A percentile compares a stretch with the other conserved stretches of the same genome.
Evolutionary conservation across 2,797 vertebrate genomes (phyloP).

Genomic region (Schizopygopsis malacanthus): DNA sequence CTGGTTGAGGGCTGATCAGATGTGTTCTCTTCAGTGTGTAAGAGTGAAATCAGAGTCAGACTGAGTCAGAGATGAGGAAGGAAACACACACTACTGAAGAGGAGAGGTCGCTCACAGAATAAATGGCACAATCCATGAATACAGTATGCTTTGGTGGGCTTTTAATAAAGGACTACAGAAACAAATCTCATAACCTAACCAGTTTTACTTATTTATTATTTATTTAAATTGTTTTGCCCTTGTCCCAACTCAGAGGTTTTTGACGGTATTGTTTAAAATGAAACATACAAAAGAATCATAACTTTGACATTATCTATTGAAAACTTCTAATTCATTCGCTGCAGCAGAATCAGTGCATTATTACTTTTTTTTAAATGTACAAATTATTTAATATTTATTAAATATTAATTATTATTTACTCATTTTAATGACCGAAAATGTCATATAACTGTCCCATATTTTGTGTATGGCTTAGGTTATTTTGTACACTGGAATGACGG

Average conservation of each 20-base stretch:
- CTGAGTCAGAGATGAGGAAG: conserved; percentile 18
- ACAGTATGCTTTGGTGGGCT: background rate
- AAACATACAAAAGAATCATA: background rate
- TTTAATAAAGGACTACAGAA: background rate
- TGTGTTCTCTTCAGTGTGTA: conserved; percentile 2
- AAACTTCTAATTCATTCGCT: background rate
- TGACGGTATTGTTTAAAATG: background rate
- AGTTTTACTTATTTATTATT: too few relatives aligned
- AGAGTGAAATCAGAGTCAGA: conserved; percentile 1
- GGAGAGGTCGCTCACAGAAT: background rate
- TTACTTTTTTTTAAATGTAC: background rate
- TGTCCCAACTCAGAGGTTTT: background rate
- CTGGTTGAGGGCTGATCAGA: conserved; percentile 15
- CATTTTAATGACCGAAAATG: background rate
- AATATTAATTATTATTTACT: background rate
- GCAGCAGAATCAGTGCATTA: background rate
- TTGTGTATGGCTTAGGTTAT: background rate
- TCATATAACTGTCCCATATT: background rate
- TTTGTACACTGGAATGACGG: background rate
- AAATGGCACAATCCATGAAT: background rate
- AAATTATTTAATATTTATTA: background rate
- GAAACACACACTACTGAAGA: conserved; percentile 6
- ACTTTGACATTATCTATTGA: background rate
- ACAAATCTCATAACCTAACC: background rate
- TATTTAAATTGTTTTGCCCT: background rate